Evolutionary conservation across 2,113 vertebrate species (phyloP), one percentile per base, ranked within the genome.

Genomic region (Pelecanus crispus): DNA sequence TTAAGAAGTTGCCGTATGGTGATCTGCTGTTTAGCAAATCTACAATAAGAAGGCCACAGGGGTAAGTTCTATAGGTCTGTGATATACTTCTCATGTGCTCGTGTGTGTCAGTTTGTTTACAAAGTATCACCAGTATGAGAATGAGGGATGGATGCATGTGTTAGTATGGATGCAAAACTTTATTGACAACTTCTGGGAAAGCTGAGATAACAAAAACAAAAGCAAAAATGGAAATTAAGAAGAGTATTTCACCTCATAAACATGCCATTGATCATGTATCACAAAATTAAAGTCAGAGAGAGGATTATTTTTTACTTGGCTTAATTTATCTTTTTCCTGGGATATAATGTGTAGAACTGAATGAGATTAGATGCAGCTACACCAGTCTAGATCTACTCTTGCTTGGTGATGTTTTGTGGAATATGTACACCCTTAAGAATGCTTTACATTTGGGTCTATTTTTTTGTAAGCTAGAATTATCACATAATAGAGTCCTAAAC

Each of bases 1-100:
- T 99, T 95, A 99, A 99, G 97, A 99, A 98, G 92, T 95, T 99
- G 87, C 98, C 99, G 0, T 99, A 99, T 80, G 97, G 96, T 40
- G 98, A 99, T 91, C 91, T 99, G 13, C 97, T 99, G 28, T 99
- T 99, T 75, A 97, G 96, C 94, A 99, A 99, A 96, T 98, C 98
- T 50, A 96, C 97, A 21, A 81, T 86, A 29, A 98, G 98, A 95
- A 98, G 98, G 86, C 96, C 98, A 59, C 98, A 97, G 47, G 98
- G 99, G 99, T 99, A 97, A 98, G 98, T 96, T 91, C 42, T 52
- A 4, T 34, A 79, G 17, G 7, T 74, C 40, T 86, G n/a, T 15
- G 16, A 47, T 31, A 24, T 2, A 17, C 8, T 85, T 73, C 45
- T 83, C 28, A 25, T 5, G 6, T 47, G 17, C 24, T 38, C 38